Evolutionary conservation across 2,797 vertebrate genomes (phyloP).

Genomic region (Cryptoblepharus egeriae): DNA sequence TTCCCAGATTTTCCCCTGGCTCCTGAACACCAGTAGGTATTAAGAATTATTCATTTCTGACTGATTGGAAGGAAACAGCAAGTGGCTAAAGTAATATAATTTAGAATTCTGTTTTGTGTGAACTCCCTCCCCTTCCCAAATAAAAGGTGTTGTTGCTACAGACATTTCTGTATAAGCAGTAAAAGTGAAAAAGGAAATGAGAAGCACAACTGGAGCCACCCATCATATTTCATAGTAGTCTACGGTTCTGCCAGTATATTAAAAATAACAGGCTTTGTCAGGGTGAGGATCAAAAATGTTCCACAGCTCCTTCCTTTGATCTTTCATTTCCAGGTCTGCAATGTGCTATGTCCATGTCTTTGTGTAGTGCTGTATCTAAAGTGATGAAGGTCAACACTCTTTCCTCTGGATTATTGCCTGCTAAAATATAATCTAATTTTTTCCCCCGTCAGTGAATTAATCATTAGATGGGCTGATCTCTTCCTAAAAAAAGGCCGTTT

Average conservation of each 20-base stretch:
- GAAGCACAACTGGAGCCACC: constrained; percentile 73
- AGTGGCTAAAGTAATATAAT: constrained; percentile 71
- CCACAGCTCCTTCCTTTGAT: constrained; percentile 71
- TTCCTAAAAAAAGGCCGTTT: constrained; percentile 34
- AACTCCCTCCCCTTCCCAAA: constrained; percentile 70
- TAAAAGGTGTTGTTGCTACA: constrained; percentile 75
- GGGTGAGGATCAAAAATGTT: constrained; percentile 72
- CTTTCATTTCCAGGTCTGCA: constrained; percentile 58
- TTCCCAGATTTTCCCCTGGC: neutral
- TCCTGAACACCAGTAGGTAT: neutral
- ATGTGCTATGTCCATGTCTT: constrained; percentile 63
- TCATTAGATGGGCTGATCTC: constrained; percentile 8
- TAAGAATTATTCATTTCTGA: constrained; percentile 21
- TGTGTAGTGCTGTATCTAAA: constrained; percentile 67
- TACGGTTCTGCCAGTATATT: constrained; percentile 79
- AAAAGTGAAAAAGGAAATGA: constrained; percentile 80
- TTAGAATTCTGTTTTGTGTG: constrained; percentile 62
- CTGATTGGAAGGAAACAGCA: constrained; percentile 47
- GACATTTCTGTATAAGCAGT: constrained; percentile 77
- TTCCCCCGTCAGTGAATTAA: constrained; percentile 23
- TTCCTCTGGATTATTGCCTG: constrained; percentile 24
- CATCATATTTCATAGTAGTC: constrained; percentile 76
- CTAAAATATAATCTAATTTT: constrained; percentile 41
- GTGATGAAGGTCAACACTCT: constrained; percentile 43
- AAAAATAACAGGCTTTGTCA: constrained; percentile 78